phyloP scores from a whole-genome alignment of 92 coral and sea anemone species.

The Zoanthus sociatus region DNA sequence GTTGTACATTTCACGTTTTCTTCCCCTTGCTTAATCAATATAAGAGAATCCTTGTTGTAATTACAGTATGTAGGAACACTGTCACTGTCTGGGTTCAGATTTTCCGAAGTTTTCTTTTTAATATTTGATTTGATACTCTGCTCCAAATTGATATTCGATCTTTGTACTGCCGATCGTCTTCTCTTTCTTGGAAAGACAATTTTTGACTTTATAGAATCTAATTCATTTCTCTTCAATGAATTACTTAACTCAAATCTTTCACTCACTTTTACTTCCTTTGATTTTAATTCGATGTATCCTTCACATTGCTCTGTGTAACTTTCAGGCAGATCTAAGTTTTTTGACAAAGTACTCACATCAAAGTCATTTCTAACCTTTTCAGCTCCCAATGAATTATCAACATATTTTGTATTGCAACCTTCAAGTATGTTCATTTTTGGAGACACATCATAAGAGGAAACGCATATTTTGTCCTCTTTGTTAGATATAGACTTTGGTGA shows the following conservation, averaged over 20 bases:
- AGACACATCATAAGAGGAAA: background rate
- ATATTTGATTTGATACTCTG: background rate
- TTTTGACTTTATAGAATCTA: slow-evolving; percentile 6
- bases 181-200: slow-evolving; percentile 20
- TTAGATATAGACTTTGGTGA: background rate
- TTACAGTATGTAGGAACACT: background rate
- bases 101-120: background rate
- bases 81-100: background rate
- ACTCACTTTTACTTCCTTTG: background rate
- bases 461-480: background rate
- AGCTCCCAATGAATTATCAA: background rate
- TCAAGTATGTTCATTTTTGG: background rate
- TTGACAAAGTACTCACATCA: background rate
- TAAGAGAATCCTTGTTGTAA: background rate
- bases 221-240: slow-evolving; percentile 6
- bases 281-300: background rate
- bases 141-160: background rate
- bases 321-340: background rate
- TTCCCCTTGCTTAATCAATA: background rate
- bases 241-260: background rate
- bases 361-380: background rate
- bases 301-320: background rate
- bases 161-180: background rate
- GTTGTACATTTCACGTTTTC: background rate
- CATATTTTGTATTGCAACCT: background rate